Percentiles rank a stretch among this genome's conserved stretches.
Conservation (phyloP, 2,797 vertebrate species). For the Thalassophryne amazonica region DNA sequence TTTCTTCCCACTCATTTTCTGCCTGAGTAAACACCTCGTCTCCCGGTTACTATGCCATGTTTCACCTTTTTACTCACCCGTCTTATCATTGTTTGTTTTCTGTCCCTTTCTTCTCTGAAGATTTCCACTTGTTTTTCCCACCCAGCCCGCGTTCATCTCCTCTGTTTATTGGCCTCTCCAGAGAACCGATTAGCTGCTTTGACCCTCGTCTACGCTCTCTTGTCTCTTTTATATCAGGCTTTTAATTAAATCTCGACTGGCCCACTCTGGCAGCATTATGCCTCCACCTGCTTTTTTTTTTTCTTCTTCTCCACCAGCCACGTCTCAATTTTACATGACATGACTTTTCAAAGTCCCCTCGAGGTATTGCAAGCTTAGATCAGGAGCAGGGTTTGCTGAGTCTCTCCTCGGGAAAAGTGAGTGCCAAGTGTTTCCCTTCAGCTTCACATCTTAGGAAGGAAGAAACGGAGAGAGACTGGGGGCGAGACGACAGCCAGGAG, state of each 20-base stretch:
- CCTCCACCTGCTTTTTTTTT: constrained; percentile 42
- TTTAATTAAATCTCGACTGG: constrained; percentile 73
- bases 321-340: constrained; percentile 66
- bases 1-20: constrained; percentile 12
- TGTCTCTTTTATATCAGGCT: constrained; percentile 50
- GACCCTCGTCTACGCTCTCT: constrained; percentile 56
- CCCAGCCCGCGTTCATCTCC: too few species aligned
- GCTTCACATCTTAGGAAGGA: constrained; percentile 16
- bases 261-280: constrained; percentile 21
- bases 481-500: constrained; percentile 12
- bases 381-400: constrained; percentile 17
- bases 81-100: neutral
- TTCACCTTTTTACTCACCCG: neutral
- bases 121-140: neutral
- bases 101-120: constrained; percentile 23
- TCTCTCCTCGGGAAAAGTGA: neutral
- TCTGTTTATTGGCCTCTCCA: constrained; percentile 57
- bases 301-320: constrained; percentile 15
- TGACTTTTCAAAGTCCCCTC: constrained; percentile 40
- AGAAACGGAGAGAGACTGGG: constrained; percentile 1
- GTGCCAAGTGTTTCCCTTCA: constrained; percentile 28
- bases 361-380: constrained; percentile 42
- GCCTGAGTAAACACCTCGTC: neutral
- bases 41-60: neutral
- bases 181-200: constrained; percentile 67